Conservation (phyloP, 2,888 invertebrate genomes). For the Pachydiplax longipennis region DNA sequence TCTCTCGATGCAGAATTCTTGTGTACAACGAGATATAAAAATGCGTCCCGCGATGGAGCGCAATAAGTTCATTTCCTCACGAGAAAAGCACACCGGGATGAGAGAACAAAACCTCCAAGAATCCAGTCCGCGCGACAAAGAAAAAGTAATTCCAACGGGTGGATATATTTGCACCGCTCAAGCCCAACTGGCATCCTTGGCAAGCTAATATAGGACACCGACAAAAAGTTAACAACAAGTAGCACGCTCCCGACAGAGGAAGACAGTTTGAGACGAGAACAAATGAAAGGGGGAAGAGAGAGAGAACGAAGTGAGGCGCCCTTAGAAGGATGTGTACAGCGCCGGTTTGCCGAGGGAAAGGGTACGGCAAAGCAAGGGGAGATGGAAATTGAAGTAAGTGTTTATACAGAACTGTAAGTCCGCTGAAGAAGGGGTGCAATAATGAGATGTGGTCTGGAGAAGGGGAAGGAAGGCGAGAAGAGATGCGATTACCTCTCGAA, state of each 20-base stretch:
- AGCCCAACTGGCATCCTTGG: background rate
- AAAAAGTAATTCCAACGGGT: background rate
- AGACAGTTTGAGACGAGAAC: background rate
- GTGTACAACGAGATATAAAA: no score
- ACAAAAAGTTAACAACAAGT: background rate
- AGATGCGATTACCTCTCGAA: background rate
- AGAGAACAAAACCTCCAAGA: no score
- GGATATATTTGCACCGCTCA: background rate
- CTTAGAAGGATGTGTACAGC: no score
- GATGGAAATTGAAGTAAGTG: constrained; percentile 25
- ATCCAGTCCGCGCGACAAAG: background rate
- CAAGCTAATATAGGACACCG: background rate
- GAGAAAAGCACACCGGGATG: no score
- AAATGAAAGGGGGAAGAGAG: background rate
- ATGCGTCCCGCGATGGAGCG: no score
- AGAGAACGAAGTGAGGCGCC: background rate
- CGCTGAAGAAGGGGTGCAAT: background rate
- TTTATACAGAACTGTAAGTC: background rate
- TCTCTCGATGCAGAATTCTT: no score
- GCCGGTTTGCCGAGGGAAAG: background rate
- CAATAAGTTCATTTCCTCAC: no score
- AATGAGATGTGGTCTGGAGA: constrained; percentile 27
- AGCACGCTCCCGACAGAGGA: background rate
- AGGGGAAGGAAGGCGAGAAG: background rate
- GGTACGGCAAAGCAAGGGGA: background rate